These are phyloP conservation scores for Allobates femoralis DNA, from an alignment of 2,797 vertebrate genomes.

Conservation along the genomic window DNA sequence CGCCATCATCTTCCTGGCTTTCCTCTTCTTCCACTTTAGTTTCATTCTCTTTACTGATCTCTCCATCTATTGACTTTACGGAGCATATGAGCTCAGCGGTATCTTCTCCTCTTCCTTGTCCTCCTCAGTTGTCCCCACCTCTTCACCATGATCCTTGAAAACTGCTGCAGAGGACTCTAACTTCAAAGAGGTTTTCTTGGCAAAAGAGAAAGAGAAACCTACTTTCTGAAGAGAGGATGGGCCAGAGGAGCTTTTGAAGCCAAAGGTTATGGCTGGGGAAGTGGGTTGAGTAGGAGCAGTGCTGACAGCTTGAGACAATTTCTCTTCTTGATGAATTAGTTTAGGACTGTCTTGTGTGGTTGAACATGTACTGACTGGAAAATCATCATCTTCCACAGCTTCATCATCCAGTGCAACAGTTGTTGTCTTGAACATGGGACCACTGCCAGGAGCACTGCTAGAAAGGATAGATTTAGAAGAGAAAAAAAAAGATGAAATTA, in stretches of 20 bases:
- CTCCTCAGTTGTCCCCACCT: slow-evolving; percentile 75
- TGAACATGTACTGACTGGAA: slow-evolving; percentile 72
- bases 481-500: slow-evolving; percentile 38
- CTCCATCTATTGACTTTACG: slow-evolving; percentile 73
- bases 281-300: slow-evolving; percentile 64
- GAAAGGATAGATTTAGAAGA: slow-evolving; percentile 55
- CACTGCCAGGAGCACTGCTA: slow-evolving; percentile 90
- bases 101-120: slow-evolving; percentile 75
- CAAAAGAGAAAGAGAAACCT: slow-evolving; percentile 96
- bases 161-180: slow-evolving; percentile 93
- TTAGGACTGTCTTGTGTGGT: slow-evolving; percentile 66
- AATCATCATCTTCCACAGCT: slow-evolving; percentile 79
- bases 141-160: slow-evolving; percentile 91
- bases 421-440: slow-evolving; percentile 97
- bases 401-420: slow-evolving; percentile 93
- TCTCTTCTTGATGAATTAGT: slow-evolving; percentile 44
- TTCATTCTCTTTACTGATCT: slow-evolving; percentile 70
- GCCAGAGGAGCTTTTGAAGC: slow-evolving; percentile 82
- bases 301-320: neutral
- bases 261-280: slow-evolving; percentile 81
- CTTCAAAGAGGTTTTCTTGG: slow-evolving; percentile 95
- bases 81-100: slow-evolving; percentile 65
- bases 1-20: slow-evolving; percentile 81
- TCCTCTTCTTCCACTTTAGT: slow-evolving; percentile 80
- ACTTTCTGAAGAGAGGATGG: slow-evolving; percentile 84